Percentiles rank a stretch among this genome's conserved stretches.
These are phyloP conservation scores for Dasysyrphus albostriatus DNA, from an alignment of 2,888 invertebrate genomes.

Conservation along the genomic window DNA sequence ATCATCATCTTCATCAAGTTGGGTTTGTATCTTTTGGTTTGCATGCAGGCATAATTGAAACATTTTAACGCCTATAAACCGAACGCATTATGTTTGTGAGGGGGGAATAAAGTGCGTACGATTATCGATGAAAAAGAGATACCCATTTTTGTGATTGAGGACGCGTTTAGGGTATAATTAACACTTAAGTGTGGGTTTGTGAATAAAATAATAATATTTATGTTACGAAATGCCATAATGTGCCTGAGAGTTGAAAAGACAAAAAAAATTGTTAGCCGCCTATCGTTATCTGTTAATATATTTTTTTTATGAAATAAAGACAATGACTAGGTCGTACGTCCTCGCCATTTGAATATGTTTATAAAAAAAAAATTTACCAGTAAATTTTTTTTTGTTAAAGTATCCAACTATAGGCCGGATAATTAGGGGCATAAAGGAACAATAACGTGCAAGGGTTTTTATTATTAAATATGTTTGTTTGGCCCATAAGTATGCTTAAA, in stretches of 20 bases:
- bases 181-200: slow-evolving; percentile 15
- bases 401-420: no score
- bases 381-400: no score
- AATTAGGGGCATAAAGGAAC: no score
- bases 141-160: slow-evolving; percentile 11
- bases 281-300: background rate
- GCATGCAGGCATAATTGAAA: slow-evolving; percentile 37
- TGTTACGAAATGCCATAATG: slow-evolving; percentile 20
- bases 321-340: no score
- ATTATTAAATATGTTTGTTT: no score
- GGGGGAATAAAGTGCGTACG: slow-evolving; percentile 11
- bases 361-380: no score
- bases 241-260: slow-evolving; percentile 16
- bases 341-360: no score
- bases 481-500: no score
- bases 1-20: background rate
- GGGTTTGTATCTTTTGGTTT: slow-evolving; percentile 38
- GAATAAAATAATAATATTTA: slow-evolving; percentile 27
- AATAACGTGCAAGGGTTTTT: no score
- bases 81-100: background rate
- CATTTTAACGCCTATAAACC: slow-evolving; percentile 57
- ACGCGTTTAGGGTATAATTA: slow-evolving; percentile 42
- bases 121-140: slow-evolving; percentile 9
- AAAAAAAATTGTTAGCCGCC: background rate
- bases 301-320: background rate